phyloP scores from a whole-genome alignment of 1,140 invertebrate genomes.

The Pomacea maculata region DNA sequence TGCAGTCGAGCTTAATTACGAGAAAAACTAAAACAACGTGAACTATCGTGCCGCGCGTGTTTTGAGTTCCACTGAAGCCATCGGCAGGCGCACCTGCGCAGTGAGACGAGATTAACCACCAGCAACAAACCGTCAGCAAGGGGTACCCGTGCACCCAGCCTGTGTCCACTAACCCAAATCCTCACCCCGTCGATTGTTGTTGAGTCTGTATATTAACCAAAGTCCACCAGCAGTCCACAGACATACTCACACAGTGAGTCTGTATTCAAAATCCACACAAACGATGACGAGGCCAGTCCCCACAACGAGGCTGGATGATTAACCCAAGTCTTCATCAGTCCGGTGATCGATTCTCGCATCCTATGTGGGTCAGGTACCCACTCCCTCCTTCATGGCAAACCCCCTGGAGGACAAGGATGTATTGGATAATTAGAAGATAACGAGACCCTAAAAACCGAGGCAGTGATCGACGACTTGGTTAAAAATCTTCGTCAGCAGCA shows the following conservation, averaged over 20 bases:
- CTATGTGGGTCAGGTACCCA: not conserved
- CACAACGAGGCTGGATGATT: not conserved
- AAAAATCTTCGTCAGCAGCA: too few species aligned
- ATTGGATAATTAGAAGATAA: too few species aligned
- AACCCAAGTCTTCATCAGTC: not conserved
- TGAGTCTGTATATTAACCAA: not conserved
- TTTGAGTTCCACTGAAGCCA: not conserved
- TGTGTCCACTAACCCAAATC: not conserved
- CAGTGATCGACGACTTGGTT: too few species aligned
- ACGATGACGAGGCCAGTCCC: not conserved
- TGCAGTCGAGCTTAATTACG: not conserved
- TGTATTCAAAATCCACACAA: not conserved
- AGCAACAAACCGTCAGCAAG: too few species aligned
- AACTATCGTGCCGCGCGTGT: not conserved
- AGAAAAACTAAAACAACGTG: not conserved
- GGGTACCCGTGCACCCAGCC: too few species aligned
- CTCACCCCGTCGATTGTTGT: not conserved
- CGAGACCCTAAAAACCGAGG: too few species aligned
- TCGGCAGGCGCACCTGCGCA: not conserved
- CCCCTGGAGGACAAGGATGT: too few species aligned
- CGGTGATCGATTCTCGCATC: not conserved
- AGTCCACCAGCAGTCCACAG: too few species aligned
- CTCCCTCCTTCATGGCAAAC: not conserved
- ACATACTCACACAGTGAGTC: too few species aligned
- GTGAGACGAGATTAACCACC: too few species aligned